These are phyloP conservation scores for Kryptolebias marmoratus DNA, from an alignment of 2,113 vertebrate species.

Conservation along the genomic window DNA sequence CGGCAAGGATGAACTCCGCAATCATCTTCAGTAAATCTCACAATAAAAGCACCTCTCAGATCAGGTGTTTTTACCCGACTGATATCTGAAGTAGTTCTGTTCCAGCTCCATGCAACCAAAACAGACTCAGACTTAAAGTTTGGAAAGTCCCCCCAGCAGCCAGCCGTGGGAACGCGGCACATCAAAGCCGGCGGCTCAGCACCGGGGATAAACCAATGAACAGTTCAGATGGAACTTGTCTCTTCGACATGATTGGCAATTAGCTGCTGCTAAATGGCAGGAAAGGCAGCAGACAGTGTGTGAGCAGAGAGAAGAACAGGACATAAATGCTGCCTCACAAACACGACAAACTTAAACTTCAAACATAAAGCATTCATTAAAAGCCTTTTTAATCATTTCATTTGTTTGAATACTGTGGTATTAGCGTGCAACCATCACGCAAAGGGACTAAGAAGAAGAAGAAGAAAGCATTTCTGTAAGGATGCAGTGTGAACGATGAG, in stretches of 20 bases:
- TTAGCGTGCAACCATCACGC: too few species aligned
- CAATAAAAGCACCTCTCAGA: not conserved
- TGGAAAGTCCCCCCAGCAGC: constrained; percentile 62
- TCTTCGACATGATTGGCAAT: constrained; percentile 71
- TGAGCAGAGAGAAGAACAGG: constrained; percentile 20
- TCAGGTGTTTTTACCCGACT: not conserved
- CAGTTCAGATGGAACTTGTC: constrained; percentile 60
- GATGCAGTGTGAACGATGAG: too few species aligned
- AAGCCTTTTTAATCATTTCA: too few species aligned
- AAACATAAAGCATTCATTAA: too few species aligned
- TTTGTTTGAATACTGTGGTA: too few species aligned
- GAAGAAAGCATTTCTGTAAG: too few species aligned
- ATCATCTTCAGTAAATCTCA: not conserved
- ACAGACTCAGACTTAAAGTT: constrained; percentile 17
- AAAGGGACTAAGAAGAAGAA: too few species aligned
- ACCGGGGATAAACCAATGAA: constrained; percentile 66
- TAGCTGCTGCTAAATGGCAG: constrained; percentile 74
- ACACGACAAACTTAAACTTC: not conserved
- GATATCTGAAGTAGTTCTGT: not conserved
- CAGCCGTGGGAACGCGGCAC: constrained; percentile 62
- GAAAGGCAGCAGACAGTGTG: constrained; percentile 71
- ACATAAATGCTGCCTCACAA: constrained; percentile 4
- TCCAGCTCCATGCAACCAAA: constrained; percentile 2
- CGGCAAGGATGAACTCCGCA: too few species aligned
- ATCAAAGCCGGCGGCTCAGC: constrained; percentile 62